Evolutionary conservation across 2,113 vertebrate species (phyloP).

Genomic region (Gallinago paraguaiae): DNA sequence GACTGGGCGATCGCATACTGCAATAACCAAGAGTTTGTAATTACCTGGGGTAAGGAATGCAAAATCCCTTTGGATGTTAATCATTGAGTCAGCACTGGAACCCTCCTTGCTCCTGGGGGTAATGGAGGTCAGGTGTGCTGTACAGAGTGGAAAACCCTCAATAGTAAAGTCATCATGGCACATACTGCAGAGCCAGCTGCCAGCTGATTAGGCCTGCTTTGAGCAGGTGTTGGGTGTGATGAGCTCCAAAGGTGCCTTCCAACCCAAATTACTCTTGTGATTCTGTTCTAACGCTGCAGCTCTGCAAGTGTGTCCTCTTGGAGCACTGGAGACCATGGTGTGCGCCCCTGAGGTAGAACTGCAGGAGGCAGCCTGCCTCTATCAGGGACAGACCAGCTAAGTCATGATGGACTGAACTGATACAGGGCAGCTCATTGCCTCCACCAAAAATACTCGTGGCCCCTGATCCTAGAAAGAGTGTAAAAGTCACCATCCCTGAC

Average conservation of each 20-base stretch:
- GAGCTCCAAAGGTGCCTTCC: background rate
- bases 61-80: background rate
- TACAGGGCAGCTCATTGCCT: background rate
- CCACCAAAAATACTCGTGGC: background rate
- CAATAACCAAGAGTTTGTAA: background rate
- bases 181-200: background rate
- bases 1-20: background rate
- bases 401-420: background rate
- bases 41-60: background rate
- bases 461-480: background rate
- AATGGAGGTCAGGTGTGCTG: background rate
- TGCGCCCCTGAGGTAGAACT: accelerated
- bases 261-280: background rate
- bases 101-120: background rate
- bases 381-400: background rate
- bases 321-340: background rate
- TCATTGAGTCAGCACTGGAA: background rate
- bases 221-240: background rate
- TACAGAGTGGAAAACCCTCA: background rate
- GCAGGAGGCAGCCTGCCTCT: background rate
- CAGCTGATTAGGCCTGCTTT: background rate
- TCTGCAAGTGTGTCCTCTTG: background rate
- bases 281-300: background rate
- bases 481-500: too few relatives aligned
- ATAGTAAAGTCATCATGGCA: background rate